Conservation (phyloP, 2,888 invertebrate species). For the Stegana nigrithorax region DNA sequence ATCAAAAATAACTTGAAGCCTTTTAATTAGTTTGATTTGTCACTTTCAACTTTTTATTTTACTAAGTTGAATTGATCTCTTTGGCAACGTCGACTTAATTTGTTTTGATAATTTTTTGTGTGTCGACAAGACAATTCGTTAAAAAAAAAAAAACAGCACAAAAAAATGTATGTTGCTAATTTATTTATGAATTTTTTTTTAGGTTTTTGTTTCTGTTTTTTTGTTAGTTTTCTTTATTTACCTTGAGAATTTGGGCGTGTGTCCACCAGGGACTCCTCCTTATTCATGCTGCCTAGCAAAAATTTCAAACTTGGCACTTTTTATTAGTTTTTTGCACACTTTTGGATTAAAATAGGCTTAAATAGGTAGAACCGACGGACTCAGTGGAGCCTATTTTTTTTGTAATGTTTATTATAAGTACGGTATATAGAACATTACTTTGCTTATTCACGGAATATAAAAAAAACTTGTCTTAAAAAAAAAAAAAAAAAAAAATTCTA, state of each 20-base stretch:
- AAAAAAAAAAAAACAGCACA: background rate
- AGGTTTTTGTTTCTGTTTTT: no score
- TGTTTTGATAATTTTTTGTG: conserved; percentile 29
- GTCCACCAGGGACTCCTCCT: conserved; percentile 50
- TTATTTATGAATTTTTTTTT: no score
- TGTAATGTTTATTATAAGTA: background rate
- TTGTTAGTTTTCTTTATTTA: no score
- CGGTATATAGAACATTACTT: no score
- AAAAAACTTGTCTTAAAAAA: no score
- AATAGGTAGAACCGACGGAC: background rate
- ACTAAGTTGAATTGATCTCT: no score
- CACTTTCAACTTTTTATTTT: no score
- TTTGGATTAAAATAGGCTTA: conserved; percentile 1
- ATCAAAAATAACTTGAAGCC: background rate
- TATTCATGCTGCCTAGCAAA: conserved; percentile 46
- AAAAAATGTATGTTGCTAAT: background rate
- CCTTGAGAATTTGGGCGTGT: conserved; percentile 57
- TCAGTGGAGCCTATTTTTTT: background rate
- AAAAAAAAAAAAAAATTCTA: no score
- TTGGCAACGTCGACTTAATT: no score
- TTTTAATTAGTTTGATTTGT: no score
- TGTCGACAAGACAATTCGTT: conserved; percentile 33
- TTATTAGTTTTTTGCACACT: background rate
- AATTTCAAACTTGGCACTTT: background rate
- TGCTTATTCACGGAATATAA: no score